These are phyloP conservation scores for Oedothorax gibbosus DNA, from an alignment of 1,140 invertebrate species.

Conservation along the genomic window DNA sequence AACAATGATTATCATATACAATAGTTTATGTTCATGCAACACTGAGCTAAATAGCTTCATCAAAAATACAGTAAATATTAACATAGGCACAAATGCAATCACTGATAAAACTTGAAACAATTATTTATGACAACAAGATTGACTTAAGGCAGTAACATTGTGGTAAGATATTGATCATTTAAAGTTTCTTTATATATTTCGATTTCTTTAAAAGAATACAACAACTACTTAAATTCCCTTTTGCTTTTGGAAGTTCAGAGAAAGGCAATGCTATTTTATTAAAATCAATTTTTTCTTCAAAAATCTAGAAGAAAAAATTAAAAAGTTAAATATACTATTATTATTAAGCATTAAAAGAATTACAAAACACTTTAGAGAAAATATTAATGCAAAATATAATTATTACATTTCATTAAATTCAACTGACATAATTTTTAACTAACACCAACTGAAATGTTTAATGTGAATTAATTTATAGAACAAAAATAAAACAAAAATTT, in stretches of 20 bases:
- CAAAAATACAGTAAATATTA: constrained; percentile 18
- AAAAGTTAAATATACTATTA: neutral
- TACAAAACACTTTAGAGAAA: neutral
- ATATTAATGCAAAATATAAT: no score
- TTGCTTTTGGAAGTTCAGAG: constrained; percentile 81
- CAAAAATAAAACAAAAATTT: no score
- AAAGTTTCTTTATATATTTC: constrained; percentile 63
- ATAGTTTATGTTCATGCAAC: no score
- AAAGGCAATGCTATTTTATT: constrained; percentile 79
- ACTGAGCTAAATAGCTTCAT: no score
- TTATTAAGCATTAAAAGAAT: neutral
- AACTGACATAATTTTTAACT: no score
- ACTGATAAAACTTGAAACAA: constrained; percentile 32
- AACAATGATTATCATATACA: no score
- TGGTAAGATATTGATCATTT: constrained; percentile 9
- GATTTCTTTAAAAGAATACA: constrained; percentile 77
- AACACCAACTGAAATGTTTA: no score
- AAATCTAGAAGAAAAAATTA: constrained; percentile 74
- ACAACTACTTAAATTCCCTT: constrained; percentile 80
- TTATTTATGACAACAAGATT: constrained; percentile 24
- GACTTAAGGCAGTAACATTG: constrained; percentile 48
- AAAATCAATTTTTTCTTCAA: constrained; percentile 86
- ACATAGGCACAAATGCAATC: constrained; percentile 34
- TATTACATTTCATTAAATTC: no score
- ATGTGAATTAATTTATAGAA: no score